Evolutionary conservation across 2,888 invertebrate species (phyloP), one percentile per base, ranked within the genome.

Genomic region (Heliconius aoede): DNA sequence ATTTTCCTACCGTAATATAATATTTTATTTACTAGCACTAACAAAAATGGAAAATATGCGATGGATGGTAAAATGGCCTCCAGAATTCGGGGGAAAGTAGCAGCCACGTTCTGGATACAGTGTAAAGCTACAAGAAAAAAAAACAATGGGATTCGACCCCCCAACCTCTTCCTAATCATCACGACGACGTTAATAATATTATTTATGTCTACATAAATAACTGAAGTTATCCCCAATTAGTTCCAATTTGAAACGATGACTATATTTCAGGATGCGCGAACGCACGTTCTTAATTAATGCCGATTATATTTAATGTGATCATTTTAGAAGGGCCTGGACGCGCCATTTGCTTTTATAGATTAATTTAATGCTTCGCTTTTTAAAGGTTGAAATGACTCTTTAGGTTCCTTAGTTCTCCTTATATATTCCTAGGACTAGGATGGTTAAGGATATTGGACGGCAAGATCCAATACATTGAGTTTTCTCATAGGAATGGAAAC

Each of bases 271-370:
- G 55, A 32, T 58, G 72, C 71, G 26, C 65, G 61, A 72, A 26
- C 24, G 73, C 60, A 13, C 71, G 58, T 65, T 69, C 72, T 72
- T 80, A 78, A 78, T 80, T 80, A 80, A 80, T 77, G 78, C 76
- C 77, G 78, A 80, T 81, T 79, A 79, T 74, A 26, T 77, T 81
- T 82, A 80, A 81, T 79, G 79, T 72, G 65, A 46, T 76, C 79
- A 78, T 77, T 78, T 76, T 78, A 79, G 77, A 73, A 75, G 68
- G 65, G 15, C 36, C 24, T 36, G 65, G 75, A 77, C 60, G 75
- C 71, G 67, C 78, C 77, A 78, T 24, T 77, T 77, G 77, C 73
- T 80, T 77, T 77, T 77, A 76, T 80, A 77, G 74, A 76, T 76
- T 78, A 74, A 76, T 78, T 76, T 78, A 76, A 76, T 74, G 74